phyloP scores from a whole-genome alignment of 2,888 invertebrate genomes.

The Amiota minor region DNA sequence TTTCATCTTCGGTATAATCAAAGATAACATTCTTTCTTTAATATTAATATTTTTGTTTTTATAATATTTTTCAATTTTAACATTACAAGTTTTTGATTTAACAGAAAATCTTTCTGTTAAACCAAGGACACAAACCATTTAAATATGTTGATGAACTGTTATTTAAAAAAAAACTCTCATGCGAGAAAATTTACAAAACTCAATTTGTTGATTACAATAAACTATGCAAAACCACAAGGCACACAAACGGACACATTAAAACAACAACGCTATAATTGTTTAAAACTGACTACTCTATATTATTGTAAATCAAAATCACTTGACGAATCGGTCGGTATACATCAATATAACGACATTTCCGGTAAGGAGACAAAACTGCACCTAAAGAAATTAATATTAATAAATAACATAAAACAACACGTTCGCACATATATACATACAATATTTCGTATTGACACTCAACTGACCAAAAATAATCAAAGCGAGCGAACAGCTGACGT shows the following conservation, averaged over 20 bases:
- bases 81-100: not conserved
- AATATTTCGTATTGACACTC: not conserved
- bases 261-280: no score
- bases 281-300: not conserved
- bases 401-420: not conserved
- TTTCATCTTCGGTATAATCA: no score
- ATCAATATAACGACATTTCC: not conserved
- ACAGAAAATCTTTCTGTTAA: not conserved
- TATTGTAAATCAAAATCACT: not conserved
- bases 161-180: not conserved
- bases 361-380: not conserved
- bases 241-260: no score
- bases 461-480: slow-evolving; percentile 4
- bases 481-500: slow-evolving; percentile 9
- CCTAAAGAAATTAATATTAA: not conserved
- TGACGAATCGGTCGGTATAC: slow-evolving; percentile 9
- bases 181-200: slow-evolving; percentile 5
- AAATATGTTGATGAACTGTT: not conserved
- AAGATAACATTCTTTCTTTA: no score
- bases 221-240: no score
- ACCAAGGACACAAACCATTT: slow-evolving; percentile 19
- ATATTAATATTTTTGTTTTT: no score
- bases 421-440: not conserved
- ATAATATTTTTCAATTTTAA: no score
- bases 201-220: not conserved